A percentile compares a stretch with the other conserved stretches of the same genome.
Conservation (phyloP, 2,888 invertebrate species). For the Perizoma flavofasciatum region DNA sequence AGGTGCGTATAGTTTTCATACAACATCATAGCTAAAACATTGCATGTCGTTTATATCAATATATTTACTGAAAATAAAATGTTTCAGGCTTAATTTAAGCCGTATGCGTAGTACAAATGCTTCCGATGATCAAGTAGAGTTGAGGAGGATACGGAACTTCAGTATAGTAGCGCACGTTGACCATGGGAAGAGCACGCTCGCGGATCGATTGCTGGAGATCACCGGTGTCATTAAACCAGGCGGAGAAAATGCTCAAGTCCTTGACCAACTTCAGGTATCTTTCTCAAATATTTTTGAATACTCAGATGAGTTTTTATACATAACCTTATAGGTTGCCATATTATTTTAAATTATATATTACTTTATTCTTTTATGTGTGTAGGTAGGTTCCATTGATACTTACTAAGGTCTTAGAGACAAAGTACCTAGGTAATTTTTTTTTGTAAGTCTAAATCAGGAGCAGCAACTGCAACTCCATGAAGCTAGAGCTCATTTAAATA, state of each 20-base stretch:
- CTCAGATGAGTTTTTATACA: not conserved
- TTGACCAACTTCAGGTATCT: constrained; percentile 88
- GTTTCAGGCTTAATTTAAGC: constrained; percentile 33
- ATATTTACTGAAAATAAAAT: not conserved
- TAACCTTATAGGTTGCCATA: no score
- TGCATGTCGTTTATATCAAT: not conserved
- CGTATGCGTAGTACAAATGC: constrained; percentile 55
- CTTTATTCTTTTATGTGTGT: no score
- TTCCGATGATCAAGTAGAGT: constrained; percentile 47
- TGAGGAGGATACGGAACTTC: constrained; percentile 91
- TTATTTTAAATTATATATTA: no score
- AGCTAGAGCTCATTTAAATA: no score
- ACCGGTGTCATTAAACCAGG: constrained; percentile 91
- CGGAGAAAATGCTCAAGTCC: constrained; percentile 87
- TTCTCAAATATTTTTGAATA: not conserved
- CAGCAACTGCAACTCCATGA: no score
- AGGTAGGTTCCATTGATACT: no score
- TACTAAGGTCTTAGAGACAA: no score
- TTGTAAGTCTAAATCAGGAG: no score
- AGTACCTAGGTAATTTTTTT: no score
- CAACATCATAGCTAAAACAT: constrained; percentile 20
- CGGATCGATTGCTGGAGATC: constrained; percentile 96
- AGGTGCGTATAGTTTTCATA: constrained; percentile 28
- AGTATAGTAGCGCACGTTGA: constrained; percentile 99
- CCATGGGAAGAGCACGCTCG: constrained; percentile 98